phyloP scores from a whole-genome alignment of 2,797 vertebrate species.

The Gymnoscopelus braueri region DNA sequence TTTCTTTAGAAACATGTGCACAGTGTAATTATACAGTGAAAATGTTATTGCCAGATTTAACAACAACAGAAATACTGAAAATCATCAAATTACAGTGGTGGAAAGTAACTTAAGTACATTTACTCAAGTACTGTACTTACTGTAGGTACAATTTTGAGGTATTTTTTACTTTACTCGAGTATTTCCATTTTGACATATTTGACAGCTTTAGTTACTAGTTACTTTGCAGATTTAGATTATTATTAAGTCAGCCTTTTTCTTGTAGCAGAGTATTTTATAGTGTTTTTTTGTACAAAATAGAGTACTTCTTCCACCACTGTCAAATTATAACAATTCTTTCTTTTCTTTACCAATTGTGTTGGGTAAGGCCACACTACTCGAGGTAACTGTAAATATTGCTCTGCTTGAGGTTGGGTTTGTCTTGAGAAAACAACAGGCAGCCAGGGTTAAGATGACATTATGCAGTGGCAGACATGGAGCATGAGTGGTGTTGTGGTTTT shows the following conservation, averaged over 20 bases:
- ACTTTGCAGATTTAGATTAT: no score
- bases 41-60: constrained; percentile 53
- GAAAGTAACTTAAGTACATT: no score
- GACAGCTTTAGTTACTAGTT: no score
- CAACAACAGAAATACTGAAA: background rate
- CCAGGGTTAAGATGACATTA: constrained; percentile 45
- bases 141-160: no score
- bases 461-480: constrained; percentile 51
- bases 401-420: constrained; percentile 53
- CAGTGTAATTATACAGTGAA: constrained; percentile 41
- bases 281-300: no score
- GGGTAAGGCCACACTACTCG: constrained; percentile 29
- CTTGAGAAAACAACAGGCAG: constrained; percentile 66
- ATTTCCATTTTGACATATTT: no score
- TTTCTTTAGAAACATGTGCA: constrained; percentile 15
- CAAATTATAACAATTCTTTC: background rate
- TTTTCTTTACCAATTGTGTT: constrained; percentile 5
- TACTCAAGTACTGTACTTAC: no score
- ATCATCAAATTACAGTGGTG: background rate
- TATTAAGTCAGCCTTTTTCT: no score
- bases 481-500: constrained; percentile 46
- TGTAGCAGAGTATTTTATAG: no score
- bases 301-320: no score
- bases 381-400: constrained; percentile 55
- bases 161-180: no score